Conservation (phyloP, 2,888 invertebrate genomes). For the Sycophila texana region DNA sequence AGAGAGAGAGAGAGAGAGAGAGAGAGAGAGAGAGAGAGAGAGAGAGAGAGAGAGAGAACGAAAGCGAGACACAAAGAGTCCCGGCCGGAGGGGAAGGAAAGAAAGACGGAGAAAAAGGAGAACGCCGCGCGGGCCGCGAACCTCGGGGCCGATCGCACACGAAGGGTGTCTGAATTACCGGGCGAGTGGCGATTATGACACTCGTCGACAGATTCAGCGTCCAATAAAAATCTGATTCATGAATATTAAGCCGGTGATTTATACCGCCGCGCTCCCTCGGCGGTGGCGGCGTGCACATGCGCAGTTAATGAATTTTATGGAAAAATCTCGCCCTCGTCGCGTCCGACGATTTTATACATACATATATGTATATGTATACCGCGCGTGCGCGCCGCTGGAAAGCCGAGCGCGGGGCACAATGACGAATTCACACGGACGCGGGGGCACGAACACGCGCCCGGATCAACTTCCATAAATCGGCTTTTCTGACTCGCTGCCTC, state of each 20-base stretch:
- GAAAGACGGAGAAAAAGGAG: background rate
- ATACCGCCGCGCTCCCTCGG: background rate
- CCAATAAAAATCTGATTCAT: slow-evolving; percentile 45
- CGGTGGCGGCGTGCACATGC: background rate
- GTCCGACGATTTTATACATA: background rate
- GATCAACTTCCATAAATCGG: slow-evolving; percentile 52
- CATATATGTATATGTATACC: background rate
- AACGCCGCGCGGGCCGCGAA: background rate
- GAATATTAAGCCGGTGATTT: slow-evolving; percentile 44
- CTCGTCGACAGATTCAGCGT: slow-evolving; percentile 11
- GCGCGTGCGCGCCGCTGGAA: background rate
- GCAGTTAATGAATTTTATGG: slow-evolving; percentile 20
- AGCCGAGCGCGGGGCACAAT: slow-evolving; percentile 12
- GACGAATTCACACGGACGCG: slow-evolving; percentile 40
- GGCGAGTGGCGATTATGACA: slow-evolving; percentile 27
- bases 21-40: background rate
- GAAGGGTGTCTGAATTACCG: slow-evolving; percentile 37
- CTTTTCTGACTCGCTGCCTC: slow-evolving; percentile 47
- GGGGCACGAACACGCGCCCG: background rate
- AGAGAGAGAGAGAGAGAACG: background rate
- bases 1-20: background rate
- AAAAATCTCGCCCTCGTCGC: slow-evolving; percentile 10
- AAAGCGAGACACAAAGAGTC: slow-evolving; percentile 1
- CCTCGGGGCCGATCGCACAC: slow-evolving; percentile 21
- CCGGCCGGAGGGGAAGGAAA: background rate